A percentile compares a stretch with the other conserved stretches of the same genome.
These are phyloP conservation scores for Cerastis leucographa DNA, from an alignment of 2,888 invertebrate species.

Conservation along the genomic window DNA sequence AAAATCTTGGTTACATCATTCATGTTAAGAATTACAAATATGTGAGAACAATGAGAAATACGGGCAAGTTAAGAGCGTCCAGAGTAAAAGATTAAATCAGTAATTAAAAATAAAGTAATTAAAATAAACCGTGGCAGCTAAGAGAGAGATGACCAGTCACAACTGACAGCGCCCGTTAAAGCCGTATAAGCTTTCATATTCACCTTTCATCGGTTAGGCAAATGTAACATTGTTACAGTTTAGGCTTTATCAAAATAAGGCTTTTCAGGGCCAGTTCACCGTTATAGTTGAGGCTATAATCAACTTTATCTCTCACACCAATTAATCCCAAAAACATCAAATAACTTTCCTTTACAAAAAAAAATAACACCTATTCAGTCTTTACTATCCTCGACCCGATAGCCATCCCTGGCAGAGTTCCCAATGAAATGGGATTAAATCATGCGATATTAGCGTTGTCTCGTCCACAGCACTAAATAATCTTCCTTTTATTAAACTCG, in stretches of 20 bases:
- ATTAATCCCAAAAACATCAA: conserved; percentile 34
- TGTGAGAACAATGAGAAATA: too few species aligned
- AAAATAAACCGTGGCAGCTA: too few species aligned
- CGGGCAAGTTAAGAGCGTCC: too few species aligned
- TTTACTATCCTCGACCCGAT: conserved; percentile 55
- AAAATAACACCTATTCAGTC: conserved; percentile 56
- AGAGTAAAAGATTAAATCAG: too few species aligned
- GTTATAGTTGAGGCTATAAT: neutral
- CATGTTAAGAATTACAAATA: too few species aligned
- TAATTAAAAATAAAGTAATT: too few species aligned
- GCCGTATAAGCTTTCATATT: neutral
- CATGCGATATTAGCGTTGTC: conserved; percentile 88
- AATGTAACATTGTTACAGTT: neutral
- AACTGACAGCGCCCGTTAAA: too few species aligned
- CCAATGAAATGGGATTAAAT: conserved; percentile 89
- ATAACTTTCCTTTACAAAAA: conserved; percentile 9
- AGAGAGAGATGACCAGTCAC: too few species aligned
- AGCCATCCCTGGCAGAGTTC: conserved; percentile 81
- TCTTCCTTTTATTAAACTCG: conserved; percentile 90
- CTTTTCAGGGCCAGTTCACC: neutral
- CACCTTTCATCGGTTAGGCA: neutral
- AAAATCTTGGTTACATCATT: too few species aligned
- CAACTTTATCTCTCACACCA: neutral
- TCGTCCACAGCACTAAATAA: conserved; percentile 88
- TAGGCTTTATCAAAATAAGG: neutral